Percentiles rank a stretch among this genome's conserved stretches.
Conservation (phyloP, 2,888 invertebrate species). For the Tinea semifulvella region DNA sequence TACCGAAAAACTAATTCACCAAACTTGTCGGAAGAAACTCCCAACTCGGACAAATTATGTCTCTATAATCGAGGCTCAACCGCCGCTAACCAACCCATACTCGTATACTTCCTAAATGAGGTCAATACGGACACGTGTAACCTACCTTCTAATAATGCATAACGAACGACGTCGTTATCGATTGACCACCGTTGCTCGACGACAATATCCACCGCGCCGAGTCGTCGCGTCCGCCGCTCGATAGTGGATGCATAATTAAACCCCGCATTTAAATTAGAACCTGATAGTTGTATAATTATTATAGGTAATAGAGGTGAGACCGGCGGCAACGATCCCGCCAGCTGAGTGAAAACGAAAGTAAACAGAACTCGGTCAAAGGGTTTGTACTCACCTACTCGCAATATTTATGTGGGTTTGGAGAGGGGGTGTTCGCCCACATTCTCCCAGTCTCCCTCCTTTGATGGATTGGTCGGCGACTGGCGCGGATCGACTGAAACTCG, state of each 20-base stretch:
- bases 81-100: no score
- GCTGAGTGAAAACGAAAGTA: slow-evolving; percentile 69
- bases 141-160: background rate
- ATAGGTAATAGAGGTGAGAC: slow-evolving; percentile 46
- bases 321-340: slow-evolving; percentile 53
- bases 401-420: slow-evolving; percentile 62
- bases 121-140: slow-evolving; percentile 1
- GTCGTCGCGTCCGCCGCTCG: background rate
- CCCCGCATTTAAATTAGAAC: slow-evolving; percentile 1
- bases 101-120: no score
- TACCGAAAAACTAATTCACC: slow-evolving; percentile 2
- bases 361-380: slow-evolving; percentile 70
- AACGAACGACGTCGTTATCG: background rate
- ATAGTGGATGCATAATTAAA: slow-evolving; percentile 8
- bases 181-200: background rate
- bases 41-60: no score
- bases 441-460: slow-evolving; percentile 43
- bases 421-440: slow-evolving; percentile 51
- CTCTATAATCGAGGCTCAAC: no score
- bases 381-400: slow-evolving; percentile 67
- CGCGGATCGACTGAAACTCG: slow-evolving; percentile 57
- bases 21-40: background rate
- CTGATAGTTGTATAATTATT: slow-evolving; percentile 61
- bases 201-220: background rate
- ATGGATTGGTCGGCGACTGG: slow-evolving; percentile 65